These are phyloP conservation scores for Zelleria hepariella DNA, from an alignment of 2,888 invertebrate species.

Conservation along the genomic window DNA sequence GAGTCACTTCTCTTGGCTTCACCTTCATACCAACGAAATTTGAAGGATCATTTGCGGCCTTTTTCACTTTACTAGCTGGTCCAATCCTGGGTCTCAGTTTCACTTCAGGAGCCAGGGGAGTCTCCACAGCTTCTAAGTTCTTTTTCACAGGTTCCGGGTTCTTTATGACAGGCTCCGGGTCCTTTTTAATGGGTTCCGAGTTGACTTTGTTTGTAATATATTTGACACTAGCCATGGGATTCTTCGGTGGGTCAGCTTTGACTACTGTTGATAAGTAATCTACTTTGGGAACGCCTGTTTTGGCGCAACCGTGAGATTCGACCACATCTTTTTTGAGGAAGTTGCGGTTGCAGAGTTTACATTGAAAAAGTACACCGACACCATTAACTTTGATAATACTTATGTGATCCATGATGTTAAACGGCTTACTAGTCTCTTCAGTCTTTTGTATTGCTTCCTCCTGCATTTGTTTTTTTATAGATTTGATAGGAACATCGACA, in stretches of 20 bases:
- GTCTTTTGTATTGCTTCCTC: constrained; percentile 3
- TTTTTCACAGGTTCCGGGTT: constrained; percentile 8
- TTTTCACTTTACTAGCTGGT: constrained; percentile 52
- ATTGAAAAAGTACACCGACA: constrained; percentile 59
- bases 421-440: constrained; percentile 17
- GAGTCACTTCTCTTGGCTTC: constrained; percentile 12
- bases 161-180: constrained; percentile 11
- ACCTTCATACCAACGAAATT: constrained; percentile 17
- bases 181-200: constrained; percentile 21
- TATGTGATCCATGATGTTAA: constrained; percentile 60
- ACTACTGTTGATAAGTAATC: constrained; percentile 25
- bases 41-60: constrained; percentile 12
- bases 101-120: constrained; percentile 8
- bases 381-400: constrained; percentile 60
- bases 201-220: constrained; percentile 48
- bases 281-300: constrained; percentile 43
- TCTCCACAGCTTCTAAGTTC: constrained; percentile 14
- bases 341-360: constrained; percentile 59
- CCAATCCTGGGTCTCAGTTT: constrained; percentile 46
- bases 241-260: constrained; percentile 37
- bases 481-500: not conserved
- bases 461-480: constrained; percentile 6
- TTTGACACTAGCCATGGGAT: constrained; percentile 37
- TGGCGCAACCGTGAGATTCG: constrained; percentile 53
- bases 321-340: constrained; percentile 57